Percentiles rank a stretch among this genome's conserved stretches.
Conservation (phyloP, 1,140 invertebrate species). For the Acyrthosiphon pisum region DNA sequence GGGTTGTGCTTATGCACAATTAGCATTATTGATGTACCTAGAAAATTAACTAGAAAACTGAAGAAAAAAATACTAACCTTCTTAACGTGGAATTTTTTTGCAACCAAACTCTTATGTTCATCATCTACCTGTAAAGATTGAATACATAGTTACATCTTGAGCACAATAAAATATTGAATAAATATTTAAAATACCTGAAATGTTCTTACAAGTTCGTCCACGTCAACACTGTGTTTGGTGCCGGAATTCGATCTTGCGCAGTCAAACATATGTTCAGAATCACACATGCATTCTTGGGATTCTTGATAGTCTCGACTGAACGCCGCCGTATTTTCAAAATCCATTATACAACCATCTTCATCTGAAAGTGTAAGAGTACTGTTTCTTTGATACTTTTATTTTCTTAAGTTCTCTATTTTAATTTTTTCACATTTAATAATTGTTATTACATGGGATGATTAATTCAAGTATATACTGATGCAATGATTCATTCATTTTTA, state of each 20-base stretch:
- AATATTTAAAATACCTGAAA: slow-evolving; percentile 64
- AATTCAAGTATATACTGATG: no score
- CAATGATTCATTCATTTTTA: background rate
- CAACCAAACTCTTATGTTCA: slow-evolving; percentile 75
- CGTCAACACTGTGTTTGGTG: slow-evolving; percentile 63
- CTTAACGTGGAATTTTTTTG: slow-evolving; percentile 79
- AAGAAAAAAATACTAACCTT: slow-evolving; percentile 64
- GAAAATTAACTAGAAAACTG: background rate
- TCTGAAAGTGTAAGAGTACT: slow-evolving; percentile 63
- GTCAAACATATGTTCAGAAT: slow-evolving; percentile 97
- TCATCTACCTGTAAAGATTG: slow-evolving; percentile 61
- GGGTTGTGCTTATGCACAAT: background rate
- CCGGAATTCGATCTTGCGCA: slow-evolving; percentile 70
- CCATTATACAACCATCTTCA: slow-evolving; percentile 86
- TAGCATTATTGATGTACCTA: background rate
- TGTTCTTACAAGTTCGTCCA: slow-evolving; percentile 67
- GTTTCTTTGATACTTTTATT: no score
- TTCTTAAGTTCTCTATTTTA: no score
- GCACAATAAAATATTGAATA: background rate
- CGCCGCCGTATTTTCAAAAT: slow-evolving; percentile 94
- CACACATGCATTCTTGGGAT: slow-evolving; percentile 95
- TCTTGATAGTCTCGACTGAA: slow-evolving; percentile 95
- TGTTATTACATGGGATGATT: no score
- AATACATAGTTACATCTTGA: slow-evolving; percentile 58
- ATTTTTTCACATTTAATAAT: no score